Percentiles rank a stretch among this genome's conserved stretches.
Conservation (phyloP, 2,888 invertebrate genomes). For the Formica aserva region DNA sequence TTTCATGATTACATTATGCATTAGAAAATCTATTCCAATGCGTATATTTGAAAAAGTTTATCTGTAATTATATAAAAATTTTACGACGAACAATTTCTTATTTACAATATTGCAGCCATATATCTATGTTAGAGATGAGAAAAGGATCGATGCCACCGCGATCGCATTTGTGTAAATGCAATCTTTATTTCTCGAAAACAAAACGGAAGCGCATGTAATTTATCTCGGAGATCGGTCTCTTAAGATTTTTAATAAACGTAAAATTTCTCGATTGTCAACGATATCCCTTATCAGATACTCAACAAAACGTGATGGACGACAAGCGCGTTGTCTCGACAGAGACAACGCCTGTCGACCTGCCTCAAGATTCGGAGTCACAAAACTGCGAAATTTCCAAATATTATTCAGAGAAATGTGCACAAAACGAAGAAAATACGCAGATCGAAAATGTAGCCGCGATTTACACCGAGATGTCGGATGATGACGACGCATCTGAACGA, state of each 20-base stretch:
- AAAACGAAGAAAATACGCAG: background rate
- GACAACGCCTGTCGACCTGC: background rate
- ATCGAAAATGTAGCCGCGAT: background rate
- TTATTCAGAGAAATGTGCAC: background rate
- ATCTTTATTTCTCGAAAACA: conserved; percentile 15
- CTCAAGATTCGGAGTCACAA: background rate
- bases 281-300: background rate
- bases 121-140: background rate
- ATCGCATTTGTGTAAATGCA: background rate
- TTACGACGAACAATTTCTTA: background rate
- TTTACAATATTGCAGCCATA: background rate
- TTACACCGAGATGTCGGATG: conserved; percentile 9
- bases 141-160: background rate
- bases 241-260: background rate
- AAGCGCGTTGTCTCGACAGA: background rate
- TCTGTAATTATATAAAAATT: background rate
- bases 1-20: background rate
- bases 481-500: conserved; percentile 16
- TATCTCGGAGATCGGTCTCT: background rate
- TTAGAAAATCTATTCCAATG: background rate
- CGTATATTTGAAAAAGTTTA: background rate
- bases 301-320: conserved; percentile 12
- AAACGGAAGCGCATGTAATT: conserved; percentile 31
- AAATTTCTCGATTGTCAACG: conserved; percentile 2
- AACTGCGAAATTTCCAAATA: background rate